Percentiles rank a stretch among this genome's conserved stretches.
phyloP scores from a whole-genome alignment of 1,140 invertebrate genomes.

The Oncopeltus fasciatus region DNA sequence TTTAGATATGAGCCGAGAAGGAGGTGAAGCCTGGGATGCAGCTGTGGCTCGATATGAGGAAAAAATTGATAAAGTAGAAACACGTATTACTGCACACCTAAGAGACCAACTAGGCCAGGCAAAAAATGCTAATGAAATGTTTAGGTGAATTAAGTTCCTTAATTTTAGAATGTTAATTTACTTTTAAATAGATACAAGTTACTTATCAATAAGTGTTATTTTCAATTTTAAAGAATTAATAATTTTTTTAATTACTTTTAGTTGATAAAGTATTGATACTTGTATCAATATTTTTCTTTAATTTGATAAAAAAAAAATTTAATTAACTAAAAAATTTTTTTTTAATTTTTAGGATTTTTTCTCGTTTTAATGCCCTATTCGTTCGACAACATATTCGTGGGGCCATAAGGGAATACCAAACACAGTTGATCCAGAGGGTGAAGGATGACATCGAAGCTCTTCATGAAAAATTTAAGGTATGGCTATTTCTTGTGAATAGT shows the following conservation, averaged over 20 bases:
- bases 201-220: no score
- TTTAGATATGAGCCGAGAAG: conserved; percentile 91
- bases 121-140: conserved; percentile 99
- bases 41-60: conserved; percentile 92
- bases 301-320: conserved; percentile 28
- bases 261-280: no score
- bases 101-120: conserved; percentile 94
- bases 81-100: conserved; percentile 88
- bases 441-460: conserved; percentile 97
- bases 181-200: no score
- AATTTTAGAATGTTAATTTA: no score
- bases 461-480: conserved; percentile 95
- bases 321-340: conserved; percentile 96
- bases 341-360: conserved; percentile 96
- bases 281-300: no score
- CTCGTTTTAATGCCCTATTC: conserved; percentile 95
- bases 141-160: conserved; percentile 82
- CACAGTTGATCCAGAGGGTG: conserved; percentile 94
- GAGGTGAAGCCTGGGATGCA: conserved; percentile 92
- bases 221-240: no score
- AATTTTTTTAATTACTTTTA: no score
- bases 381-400: conserved; percentile 95
- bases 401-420: conserved; percentile 97
- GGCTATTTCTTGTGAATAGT: neutral
- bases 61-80: conserved; percentile 77